Base-by-base conservation (phyloP, 2,797 vertebrate species). In the Sibirionetta formosa region DNA sequence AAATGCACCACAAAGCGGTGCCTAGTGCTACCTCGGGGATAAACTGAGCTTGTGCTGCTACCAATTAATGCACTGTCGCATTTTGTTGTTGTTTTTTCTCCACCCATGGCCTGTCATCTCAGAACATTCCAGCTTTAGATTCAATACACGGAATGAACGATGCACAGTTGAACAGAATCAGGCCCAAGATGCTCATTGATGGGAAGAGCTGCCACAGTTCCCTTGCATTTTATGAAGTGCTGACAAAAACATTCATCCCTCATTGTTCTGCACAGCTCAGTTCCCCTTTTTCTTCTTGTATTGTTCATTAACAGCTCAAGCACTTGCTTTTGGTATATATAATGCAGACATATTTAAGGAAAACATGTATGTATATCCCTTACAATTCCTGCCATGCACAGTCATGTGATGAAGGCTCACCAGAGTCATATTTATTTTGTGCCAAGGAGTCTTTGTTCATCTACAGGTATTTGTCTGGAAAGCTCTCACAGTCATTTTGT, bases 391-490 rank as follows among this genome's bases (percentile, higher is more conserved):
- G 78, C 84, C 54, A 51, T 6, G n/a, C 48, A 79, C 46, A 46
- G 9, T 70, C 78, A 50, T 42, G 33, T 46, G 53, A 38, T 80
- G 71, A 96, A 95, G 38, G 64, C 72, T 88, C 51, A 29, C n/a
- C 14, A 31, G 81, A 65, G 36, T 38, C 51, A 78, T 22, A 53
- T 88, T 88, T 54, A 70, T 81, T 80, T 88, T 84, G 51, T 83
- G 69, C 40, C 24, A 48, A 69, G 48, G 35, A 78, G 63, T 69
- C 50, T 87, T 92, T 31, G 48, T 50, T 96, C 66, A 57, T 48
- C 65, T 17, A 14, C 56, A 86, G 68, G 48, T 91, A 87, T 85
- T 92, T 91, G 38, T 68, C 81, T 77, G 66, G 73, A 94, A 95
- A 91, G 23, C 36, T 88, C 42, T 65, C 44, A 31, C 3, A 14